Percentiles rank a stretch among this genome's conserved stretches.
Evolutionary conservation across 2,888 invertebrate genomes (phyloP).

Genomic region (Lasioglossum morio): DNA sequence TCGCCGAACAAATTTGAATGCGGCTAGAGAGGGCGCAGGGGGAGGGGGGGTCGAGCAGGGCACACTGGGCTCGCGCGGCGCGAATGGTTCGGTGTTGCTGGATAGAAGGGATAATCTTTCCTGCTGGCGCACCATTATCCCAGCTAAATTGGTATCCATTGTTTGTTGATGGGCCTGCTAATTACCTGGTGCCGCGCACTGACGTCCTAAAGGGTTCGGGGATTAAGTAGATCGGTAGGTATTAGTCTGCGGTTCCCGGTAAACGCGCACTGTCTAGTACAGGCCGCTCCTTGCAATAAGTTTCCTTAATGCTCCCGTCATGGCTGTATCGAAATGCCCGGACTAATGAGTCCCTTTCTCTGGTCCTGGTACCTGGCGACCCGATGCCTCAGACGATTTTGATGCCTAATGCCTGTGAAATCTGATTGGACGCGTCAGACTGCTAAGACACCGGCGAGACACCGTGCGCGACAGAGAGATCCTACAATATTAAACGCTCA

Average conservation of each 20-base stretch:
- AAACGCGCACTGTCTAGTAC: slow-evolving; percentile 71
- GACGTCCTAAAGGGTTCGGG: slow-evolving; percentile 75
- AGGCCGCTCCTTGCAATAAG: slow-evolving; percentile 69
- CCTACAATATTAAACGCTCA: background rate
- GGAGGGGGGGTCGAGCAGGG: background rate
- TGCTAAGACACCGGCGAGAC: background rate
- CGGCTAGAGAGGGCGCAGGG: background rate
- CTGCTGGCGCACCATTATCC: slow-evolving; percentile 68
- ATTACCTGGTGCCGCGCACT: slow-evolving; percentile 72
- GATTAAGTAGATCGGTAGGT: slow-evolving; percentile 77
- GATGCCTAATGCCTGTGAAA: slow-evolving; percentile 9
- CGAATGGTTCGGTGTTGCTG: background rate
- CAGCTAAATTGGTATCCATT: slow-evolving; percentile 77
- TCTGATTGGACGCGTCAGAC: slow-evolving; percentile 5
- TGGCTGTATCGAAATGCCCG: slow-evolving; percentile 42
- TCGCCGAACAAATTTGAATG: background rate
- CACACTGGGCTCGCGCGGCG: background rate
- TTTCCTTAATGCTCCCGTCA: slow-evolving; percentile 69
- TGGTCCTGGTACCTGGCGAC: background rate
- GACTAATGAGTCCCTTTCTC: slow-evolving; percentile 20
- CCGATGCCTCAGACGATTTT: background rate
- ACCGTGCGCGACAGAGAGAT: background rate
- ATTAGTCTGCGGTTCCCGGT: slow-evolving; percentile 75
- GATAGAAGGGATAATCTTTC: slow-evolving; percentile 70
- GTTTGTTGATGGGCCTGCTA: slow-evolving; percentile 76